These are phyloP conservation scores for Ciconia nigra DNA, from an alignment of 2,797 vertebrate genomes.

Conservation along the genomic window DNA sequence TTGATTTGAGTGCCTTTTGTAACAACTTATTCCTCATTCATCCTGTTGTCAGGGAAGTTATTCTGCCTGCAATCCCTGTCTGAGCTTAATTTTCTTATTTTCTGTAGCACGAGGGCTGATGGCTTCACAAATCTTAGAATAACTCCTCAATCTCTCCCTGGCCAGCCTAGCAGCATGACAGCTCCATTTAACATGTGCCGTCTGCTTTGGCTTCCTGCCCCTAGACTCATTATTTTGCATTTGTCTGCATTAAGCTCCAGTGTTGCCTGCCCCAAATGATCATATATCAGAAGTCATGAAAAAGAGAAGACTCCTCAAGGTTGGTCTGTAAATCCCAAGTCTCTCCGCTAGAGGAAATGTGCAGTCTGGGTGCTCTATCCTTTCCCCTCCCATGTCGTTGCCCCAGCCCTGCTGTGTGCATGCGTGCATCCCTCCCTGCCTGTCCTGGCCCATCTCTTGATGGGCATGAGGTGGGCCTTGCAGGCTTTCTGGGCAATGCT, in stretches of 20 bases:
- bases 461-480: background rate
- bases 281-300: background rate
- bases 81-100: background rate
- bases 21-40: background rate
- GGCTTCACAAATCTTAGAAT: background rate
- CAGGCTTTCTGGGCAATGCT: background rate
- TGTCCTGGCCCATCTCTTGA: background rate
- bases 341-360: background rate
- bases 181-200: background rate
- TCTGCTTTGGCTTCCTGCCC: constrained; percentile 18
- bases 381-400: background rate
- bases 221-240: background rate
- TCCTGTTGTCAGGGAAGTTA: background rate
- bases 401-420: background rate
- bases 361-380: background rate
- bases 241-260: background rate
- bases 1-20: background rate
- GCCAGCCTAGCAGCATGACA: background rate
- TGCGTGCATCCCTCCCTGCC: background rate
- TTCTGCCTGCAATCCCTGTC: background rate
- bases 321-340: background rate
- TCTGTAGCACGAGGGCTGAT: background rate
- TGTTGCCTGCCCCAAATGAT: background rate
- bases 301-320: background rate
- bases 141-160: background rate